These are phyloP conservation scores for Psephotus haematonotus DNA, from an alignment of 2,113 vertebrate species.

Conservation along the genomic window DNA sequence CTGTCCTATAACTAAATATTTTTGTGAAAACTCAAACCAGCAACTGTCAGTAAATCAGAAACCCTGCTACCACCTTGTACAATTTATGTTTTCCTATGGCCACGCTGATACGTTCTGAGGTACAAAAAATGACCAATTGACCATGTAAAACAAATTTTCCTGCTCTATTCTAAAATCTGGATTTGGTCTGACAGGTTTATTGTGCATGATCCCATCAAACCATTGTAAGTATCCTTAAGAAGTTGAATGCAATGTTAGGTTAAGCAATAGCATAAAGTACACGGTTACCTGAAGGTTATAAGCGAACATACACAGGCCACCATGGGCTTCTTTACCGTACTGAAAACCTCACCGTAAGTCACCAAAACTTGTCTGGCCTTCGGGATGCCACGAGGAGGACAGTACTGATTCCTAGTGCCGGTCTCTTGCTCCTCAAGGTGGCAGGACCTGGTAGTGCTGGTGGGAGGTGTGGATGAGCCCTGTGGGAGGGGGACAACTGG, in stretches of 20 bases:
- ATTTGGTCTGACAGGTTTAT: constrained; percentile 68
- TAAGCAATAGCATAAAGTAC: constrained; percentile 29
- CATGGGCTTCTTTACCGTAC: background rate
- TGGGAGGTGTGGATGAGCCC: background rate
- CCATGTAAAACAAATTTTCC: constrained; percentile 69
- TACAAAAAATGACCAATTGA: constrained; percentile 59
- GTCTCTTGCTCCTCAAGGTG: constrained; percentile 39
- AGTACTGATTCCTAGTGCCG: background rate
- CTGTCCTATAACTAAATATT: constrained; percentile 78
- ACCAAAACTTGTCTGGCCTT: background rate
- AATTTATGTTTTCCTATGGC: constrained; percentile 57
- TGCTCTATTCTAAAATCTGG: constrained; percentile 38
- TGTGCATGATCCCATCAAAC: constrained; percentile 57
- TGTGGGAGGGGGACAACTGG: fast-evolving
- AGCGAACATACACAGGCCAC: background rate
- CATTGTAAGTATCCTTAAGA: constrained; percentile 57
- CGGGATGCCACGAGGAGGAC: background rate
- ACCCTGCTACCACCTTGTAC: constrained; percentile 40
- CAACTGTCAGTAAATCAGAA: constrained; percentile 72
- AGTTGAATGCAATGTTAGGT: constrained; percentile 59
- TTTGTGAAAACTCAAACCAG: constrained; percentile 76
- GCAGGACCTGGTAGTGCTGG: background rate
- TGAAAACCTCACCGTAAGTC: background rate
- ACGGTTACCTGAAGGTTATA: background rate
- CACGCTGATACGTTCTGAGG: constrained; percentile 53